Conservation (phyloP, 2,888 invertebrate species). For the Lobophora halterata region DNA sequence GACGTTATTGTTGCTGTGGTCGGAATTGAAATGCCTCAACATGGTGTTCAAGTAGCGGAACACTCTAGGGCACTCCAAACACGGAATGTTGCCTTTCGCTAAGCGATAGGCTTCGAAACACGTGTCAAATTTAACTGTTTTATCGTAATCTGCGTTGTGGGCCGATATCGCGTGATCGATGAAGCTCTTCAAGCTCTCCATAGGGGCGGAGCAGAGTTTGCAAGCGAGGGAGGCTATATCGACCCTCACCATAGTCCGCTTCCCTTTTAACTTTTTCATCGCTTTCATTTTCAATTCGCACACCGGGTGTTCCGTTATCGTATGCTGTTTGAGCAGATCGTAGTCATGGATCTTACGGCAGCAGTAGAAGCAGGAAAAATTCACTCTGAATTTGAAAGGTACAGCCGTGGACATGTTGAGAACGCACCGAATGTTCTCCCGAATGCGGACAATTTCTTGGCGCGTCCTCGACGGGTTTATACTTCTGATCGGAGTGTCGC, state of each 20-base stretch:
- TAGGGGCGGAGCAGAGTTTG: slow-evolving; percentile 59
- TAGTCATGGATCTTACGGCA: slow-evolving; percentile 60
- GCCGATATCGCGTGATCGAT: slow-evolving; percentile 59
- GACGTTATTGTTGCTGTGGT: slow-evolving; percentile 63
- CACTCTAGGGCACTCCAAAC: slow-evolving; percentile 54
- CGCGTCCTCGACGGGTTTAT: slow-evolving; percentile 12
- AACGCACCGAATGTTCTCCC: slow-evolving; percentile 63
- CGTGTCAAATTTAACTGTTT: slow-evolving; percentile 38
- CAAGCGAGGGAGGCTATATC: slow-evolving; percentile 58
- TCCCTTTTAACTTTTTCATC: slow-evolving; percentile 66
- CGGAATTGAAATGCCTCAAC: slow-evolving; percentile 61
- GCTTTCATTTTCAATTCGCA: slow-evolving; percentile 63
- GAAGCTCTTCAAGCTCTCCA: slow-evolving; percentile 48
- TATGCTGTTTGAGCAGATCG: slow-evolving; percentile 49
- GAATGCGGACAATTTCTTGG: slow-evolving; percentile 45
- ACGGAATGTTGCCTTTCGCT: slow-evolving; percentile 64
- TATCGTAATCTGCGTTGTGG: slow-evolving; percentile 64
- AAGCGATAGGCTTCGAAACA: slow-evolving; percentile 64
- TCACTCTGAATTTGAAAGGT: slow-evolving; percentile 67
- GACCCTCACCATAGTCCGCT: slow-evolving; percentile 60
- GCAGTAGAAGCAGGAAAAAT: slow-evolving; percentile 67
- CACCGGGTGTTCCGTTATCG: slow-evolving; percentile 52
- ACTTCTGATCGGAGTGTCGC: slow-evolving; percentile 20
- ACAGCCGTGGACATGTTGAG: slow-evolving; percentile 68
- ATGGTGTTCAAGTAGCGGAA: slow-evolving; percentile 65